These are phyloP conservation scores for Pygoscelis adeliae DNA, from an alignment of 2,113 vertebrate genomes.

Conservation along the genomic window DNA sequence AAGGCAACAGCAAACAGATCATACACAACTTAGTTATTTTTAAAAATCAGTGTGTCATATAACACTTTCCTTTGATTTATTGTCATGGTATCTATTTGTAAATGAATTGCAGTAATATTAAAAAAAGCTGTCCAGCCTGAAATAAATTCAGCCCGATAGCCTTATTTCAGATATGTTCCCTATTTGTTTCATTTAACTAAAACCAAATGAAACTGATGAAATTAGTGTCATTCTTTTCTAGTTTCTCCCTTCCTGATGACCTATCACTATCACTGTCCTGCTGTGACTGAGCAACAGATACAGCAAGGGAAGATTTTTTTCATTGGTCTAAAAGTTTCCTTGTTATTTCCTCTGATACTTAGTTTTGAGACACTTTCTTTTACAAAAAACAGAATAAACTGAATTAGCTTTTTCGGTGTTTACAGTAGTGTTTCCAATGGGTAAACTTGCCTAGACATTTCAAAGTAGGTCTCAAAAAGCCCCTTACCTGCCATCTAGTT, in stretches of 20 bases:
- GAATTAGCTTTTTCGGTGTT: not conserved
- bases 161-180: not conserved
- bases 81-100: not conserved
- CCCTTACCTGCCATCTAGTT: not conserved
- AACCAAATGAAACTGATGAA: not conserved
- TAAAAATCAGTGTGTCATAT: not conserved
- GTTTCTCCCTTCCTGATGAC: slow-evolving; percentile 23
- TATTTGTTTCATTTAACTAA: not conserved
- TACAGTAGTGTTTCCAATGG: not conserved
- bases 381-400: not conserved
- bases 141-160: not conserved
- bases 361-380: not conserved
- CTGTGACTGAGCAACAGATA: not conserved
- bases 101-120: not conserved
- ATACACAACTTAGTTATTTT: not conserved
- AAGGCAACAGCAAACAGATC: not conserved
- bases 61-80: not conserved
- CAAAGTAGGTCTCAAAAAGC: not conserved
- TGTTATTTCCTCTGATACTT: not conserved
- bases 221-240: not conserved
- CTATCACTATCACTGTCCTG: not conserved
- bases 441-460: not conserved
- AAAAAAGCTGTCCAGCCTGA: not conserved
- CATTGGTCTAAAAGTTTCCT: not conserved
- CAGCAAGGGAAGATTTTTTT: not conserved